Evolutionary conservation across 2,888 invertebrate species (phyloP).

Genomic region (Athripsodes cinereus): DNA sequence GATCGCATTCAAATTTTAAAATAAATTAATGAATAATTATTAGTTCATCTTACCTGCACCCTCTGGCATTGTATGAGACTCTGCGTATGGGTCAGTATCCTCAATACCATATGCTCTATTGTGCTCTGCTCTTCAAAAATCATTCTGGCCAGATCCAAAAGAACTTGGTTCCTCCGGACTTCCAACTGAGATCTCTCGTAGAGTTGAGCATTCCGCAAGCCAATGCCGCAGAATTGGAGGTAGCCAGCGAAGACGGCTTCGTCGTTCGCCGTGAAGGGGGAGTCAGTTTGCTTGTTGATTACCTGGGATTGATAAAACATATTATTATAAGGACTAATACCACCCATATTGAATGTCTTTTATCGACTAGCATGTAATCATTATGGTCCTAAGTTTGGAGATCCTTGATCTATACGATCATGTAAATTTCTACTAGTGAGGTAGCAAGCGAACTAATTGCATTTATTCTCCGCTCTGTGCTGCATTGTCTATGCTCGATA

Average conservation of each 20-base stretch:
- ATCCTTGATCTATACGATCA: background rate
- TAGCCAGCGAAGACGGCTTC: conserved; percentile 89
- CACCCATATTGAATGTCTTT: no score
- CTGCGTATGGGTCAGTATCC: conserved; percentile 91
- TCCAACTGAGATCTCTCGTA: conserved; percentile 93
- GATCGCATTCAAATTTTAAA: no score
- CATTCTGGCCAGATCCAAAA: conserved; percentile 91
- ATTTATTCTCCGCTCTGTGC: no score
- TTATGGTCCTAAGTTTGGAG: background rate
- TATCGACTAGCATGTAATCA: background rate
- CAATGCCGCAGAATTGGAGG: conserved; percentile 94
- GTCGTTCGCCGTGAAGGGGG: conserved; percentile 78
- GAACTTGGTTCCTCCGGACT: conserved; percentile 91
- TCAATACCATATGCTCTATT: conserved; percentile 89
- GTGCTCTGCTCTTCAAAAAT: conserved; percentile 96
- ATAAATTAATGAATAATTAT: no score
- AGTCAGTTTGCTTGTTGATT: conserved; percentile 83
- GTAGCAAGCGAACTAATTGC: no score
- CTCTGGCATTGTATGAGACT: conserved; percentile 91
- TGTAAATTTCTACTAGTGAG: background rate
- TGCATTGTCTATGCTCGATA: no score
- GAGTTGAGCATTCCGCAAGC: conserved; percentile 90
- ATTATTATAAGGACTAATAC: no score
- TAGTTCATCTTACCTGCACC: conserved; percentile 65
- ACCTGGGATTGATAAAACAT: conserved; percentile 58